A percentile compares a stretch with the other conserved stretches of the same genome.
phyloP scores from a whole-genome alignment of 2,113 vertebrate genomes.

The Etia nguti region DNA sequence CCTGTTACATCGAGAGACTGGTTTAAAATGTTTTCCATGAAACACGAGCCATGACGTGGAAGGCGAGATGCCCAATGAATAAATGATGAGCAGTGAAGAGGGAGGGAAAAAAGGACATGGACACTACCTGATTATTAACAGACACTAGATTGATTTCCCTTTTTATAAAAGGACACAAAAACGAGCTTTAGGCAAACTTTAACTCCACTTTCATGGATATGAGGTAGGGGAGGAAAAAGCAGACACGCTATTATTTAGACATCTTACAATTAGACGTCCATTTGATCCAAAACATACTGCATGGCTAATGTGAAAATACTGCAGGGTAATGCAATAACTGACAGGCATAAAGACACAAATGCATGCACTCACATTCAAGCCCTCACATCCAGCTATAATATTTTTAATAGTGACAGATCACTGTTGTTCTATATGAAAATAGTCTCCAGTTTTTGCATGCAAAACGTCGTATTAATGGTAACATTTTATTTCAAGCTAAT shows the following conservation, averaged over 20 bases:
- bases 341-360: not conserved
- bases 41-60: constrained; percentile 42
- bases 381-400: not conserved
- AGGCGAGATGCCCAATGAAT: constrained; percentile 49
- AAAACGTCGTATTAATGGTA: not conserved
- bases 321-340: not conserved
- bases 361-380: constrained; percentile 8
- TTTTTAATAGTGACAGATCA: not conserved
- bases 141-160: not conserved
- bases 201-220: constrained; percentile 4
- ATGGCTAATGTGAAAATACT: constrained; percentile 14
- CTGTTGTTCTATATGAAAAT: not conserved
- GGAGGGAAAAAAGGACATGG: not conserved
- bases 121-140: not conserved
- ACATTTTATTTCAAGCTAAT: not conserved
- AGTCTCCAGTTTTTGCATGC: not conserved
- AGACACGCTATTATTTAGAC: not conserved
- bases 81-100: constrained; percentile 26
- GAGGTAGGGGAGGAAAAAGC: constrained; percentile 7
- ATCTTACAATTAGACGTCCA: not conserved
- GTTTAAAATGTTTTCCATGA: constrained; percentile 18
- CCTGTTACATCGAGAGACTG: not conserved
- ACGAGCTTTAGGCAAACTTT: not conserved
- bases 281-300: constrained; percentile 19
- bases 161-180: not conserved